Conservation (phyloP, 2,888 invertebrate species). For the Pyrochroa serraticornis region DNA sequence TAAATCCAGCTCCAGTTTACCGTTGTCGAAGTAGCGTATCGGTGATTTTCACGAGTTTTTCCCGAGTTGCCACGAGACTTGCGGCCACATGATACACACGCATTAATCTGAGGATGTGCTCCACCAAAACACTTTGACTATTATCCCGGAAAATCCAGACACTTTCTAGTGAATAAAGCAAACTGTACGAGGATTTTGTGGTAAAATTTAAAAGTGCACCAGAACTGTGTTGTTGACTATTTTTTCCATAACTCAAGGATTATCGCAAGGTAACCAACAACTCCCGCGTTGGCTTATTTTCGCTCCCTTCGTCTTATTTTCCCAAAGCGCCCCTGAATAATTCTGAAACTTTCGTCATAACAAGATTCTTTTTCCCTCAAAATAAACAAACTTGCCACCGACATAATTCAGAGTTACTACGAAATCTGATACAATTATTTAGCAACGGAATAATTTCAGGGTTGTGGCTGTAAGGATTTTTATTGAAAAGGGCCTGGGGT, state of each 20-base stretch:
- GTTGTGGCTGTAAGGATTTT: neutral
- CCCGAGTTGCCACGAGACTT: constrained; percentile 21
- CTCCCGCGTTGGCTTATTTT: constrained; percentile 14
- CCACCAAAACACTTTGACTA: too few species aligned
- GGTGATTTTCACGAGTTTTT: constrained; percentile 37
- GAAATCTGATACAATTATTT: too few species aligned
- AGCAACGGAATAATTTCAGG: too few species aligned
- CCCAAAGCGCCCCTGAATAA: constrained; percentile 3
- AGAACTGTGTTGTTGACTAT: constrained; percentile 18
- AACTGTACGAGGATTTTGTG: too few species aligned
- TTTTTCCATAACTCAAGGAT: constrained; percentile 29
- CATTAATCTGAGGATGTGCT: neutral
- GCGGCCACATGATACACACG: constrained; percentile 20
- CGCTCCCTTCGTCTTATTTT: neutral
- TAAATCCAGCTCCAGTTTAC: constrained; percentile 49
- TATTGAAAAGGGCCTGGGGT: constrained; percentile 2
- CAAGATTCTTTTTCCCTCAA: too few species aligned
- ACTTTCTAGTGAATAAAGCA: constrained; percentile 4
- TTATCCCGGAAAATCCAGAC: too few species aligned
- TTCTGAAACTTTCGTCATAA: neutral
- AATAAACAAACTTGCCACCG: too few species aligned
- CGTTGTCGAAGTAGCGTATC: constrained; percentile 41
- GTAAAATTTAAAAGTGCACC: too few species aligned
- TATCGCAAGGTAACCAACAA: constrained; percentile 29
- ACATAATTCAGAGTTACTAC: too few species aligned